These are phyloP conservation scores for Virgularia gustaviana DNA, from an alignment of 92 coral and sea anemone species.

Conservation along the genomic window DNA sequence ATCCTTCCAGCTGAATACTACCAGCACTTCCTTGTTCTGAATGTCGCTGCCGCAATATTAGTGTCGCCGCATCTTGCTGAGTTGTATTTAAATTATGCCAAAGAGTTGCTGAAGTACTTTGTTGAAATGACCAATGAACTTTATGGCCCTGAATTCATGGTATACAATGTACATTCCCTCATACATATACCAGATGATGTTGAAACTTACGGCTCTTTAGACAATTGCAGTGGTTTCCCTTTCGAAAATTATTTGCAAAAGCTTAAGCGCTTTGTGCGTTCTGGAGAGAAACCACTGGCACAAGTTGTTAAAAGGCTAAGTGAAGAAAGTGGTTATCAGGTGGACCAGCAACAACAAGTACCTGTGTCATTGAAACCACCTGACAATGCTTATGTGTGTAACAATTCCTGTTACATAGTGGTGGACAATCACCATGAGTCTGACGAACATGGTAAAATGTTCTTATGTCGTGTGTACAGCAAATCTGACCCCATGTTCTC, in stretches of 20 bases:
- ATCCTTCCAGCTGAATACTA: background rate
- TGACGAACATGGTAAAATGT: background rate
- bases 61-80: conserved; percentile 10
- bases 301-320: conserved; percentile 11
- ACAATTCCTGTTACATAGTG: background rate
- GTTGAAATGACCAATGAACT: background rate
- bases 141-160: conserved; percentile 3
- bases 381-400: background rate
- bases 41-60: conserved; percentile 9
- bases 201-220: background rate
- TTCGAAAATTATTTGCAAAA: conserved; percentile 19
- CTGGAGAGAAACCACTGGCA: background rate
- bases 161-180: conserved; percentile 5
- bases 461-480: background rate
- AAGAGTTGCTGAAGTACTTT: conserved; percentile 1
- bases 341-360: background rate
- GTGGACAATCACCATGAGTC: background rate
- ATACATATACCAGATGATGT: conserved; percentile 6
- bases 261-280: background rate
- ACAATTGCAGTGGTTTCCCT: conserved; percentile 9
- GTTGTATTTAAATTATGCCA: conserved; percentile 1
- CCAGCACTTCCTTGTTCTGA: background rate
- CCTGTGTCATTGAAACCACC: background rate
- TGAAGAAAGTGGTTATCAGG: background rate
- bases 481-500: background rate